Evolutionary conservation across 2,113 vertebrate species (phyloP).

Genomic region (Panthera uncia): DNA sequence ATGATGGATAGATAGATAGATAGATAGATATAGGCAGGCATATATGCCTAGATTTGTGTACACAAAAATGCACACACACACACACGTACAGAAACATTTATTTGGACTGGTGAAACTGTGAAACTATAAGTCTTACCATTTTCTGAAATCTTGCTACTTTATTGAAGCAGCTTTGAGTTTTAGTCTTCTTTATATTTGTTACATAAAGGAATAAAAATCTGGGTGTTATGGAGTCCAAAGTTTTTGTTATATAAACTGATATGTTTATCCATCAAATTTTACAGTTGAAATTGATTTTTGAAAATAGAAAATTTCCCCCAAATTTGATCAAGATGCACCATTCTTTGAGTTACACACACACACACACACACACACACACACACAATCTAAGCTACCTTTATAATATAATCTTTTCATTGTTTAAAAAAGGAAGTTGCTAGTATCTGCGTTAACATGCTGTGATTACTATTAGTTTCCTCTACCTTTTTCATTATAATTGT

Average conservation of each 20-base stretch:
- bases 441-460: background rate
- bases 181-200: background rate
- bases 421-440: background rate
- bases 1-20: too few relatives aligned
- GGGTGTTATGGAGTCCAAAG: background rate
- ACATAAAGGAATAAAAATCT: background rate
- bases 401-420: background rate
- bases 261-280: background rate
- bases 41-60: background rate
- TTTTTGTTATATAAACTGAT: background rate
- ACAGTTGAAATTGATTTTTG: background rate
- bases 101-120: background rate
- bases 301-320: background rate
- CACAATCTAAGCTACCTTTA: background rate
- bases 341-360: background rate
- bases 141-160: background rate
- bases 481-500: constrained; percentile 41
- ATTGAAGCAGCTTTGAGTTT: background rate
- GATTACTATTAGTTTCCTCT: constrained; percentile 52
- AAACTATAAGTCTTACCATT: background rate
- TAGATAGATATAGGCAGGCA: too few relatives aligned
- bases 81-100: background rate
- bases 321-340: background rate
- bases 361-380: background rate
- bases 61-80: background rate